Evolutionary conservation across 2,113 vertebrate species (phyloP), one percentile per base, ranked within the genome.

Genomic region (Burhinus bistriatus): DNA sequence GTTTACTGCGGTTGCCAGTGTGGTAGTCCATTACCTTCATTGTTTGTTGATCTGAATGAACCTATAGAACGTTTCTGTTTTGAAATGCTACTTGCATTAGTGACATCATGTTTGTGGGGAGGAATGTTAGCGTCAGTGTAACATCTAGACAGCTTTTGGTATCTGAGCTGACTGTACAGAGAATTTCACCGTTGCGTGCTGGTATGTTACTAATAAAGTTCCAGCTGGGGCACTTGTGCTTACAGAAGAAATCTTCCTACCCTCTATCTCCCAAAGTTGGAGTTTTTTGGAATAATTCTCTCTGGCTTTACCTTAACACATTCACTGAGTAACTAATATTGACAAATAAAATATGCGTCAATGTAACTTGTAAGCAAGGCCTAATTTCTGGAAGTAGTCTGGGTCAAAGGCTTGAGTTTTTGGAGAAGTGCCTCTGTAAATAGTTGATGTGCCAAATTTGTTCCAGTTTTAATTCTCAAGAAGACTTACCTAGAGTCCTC

Each of bases 1-100:
- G 4, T 55, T 79, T 59, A 19, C 49, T 26, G 3, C 0, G 1
- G 55, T 73, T 83, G 45, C 80, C 38, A 32, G 45, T 0, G 36
- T 27, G 45, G 55, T n/a, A 51, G 55, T 12, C 9, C 23, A 47
- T 71, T 68, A 62, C 38, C 54, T 69, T 73, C 38, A 34, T 19
- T 0, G 0, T 59, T 64, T 62, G 52, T 57, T 65, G 83, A 32
- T 80, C 44, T 25, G 32, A n/a, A 44, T 90, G 47, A 81, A 59
- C 34, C 21, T 55, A 45, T 18, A 75, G 70, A 52, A 52, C 3
- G 0, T 64, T 82, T 59, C 73, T 85, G 47, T 15, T 78, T 34
- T 71, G 70, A 82, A 87, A 91, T 22, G n/a, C 42, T 55, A 13
- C 61, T 73, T 68, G 10, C 36, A 9, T 18, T 6, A 26, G 65